Percentiles rank a stretch among this genome's conserved stretches.
Conservation (phyloP, 2,888 invertebrate species). For the Noctua janthe region DNA sequence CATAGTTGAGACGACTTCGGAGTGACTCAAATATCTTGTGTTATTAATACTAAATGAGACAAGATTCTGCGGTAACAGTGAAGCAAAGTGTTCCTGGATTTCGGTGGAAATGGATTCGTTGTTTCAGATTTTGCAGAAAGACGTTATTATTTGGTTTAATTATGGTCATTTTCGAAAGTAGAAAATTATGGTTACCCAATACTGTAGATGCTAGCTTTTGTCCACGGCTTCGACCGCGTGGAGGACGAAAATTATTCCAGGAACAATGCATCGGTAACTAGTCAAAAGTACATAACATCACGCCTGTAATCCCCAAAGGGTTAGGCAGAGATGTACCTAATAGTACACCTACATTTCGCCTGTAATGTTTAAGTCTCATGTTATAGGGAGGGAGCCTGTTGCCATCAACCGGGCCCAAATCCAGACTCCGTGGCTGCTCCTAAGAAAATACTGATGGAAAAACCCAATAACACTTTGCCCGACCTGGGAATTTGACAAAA, state of each 20-base stretch:
- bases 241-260: not conserved
- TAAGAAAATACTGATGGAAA: too few species aligned
- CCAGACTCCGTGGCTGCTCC: too few species aligned
- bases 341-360: too few species aligned
- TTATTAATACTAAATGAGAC: conserved; percentile 26
- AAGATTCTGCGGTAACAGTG: not conserved
- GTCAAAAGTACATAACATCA: not conserved
- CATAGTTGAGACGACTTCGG: conserved; percentile 13
- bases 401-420: too few species aligned
- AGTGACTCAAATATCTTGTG: conserved; percentile 23
- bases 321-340: too few species aligned
- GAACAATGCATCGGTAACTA: not conserved
- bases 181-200: not conserved
- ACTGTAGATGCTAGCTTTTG: not conserved
- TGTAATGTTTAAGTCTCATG: too few species aligned
- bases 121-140: not conserved
- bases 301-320: too few species aligned
- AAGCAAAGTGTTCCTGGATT: conserved; percentile 1
- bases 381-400: too few species aligned
- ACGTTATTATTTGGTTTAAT: not conserved
- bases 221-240: not conserved
- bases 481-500: not conserved
- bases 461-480: too few species aligned
- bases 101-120: not conserved
- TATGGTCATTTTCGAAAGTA: not conserved